Evolutionary conservation across 2,888 invertebrate genomes (phyloP), one percentile per base, ranked within the genome.

Genomic region (Leucophora obtusa): DNA sequence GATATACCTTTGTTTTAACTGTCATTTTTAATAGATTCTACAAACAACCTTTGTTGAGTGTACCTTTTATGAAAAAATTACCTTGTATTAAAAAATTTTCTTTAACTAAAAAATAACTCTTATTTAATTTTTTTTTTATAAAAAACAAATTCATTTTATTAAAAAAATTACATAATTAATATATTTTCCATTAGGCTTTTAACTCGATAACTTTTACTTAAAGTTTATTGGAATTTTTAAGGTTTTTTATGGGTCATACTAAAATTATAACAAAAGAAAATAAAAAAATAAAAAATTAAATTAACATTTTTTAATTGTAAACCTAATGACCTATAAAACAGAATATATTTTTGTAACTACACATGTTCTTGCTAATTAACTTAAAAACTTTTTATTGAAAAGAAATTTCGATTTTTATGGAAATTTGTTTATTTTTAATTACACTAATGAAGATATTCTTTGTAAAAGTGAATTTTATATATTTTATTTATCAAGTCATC

Each of bases 401-500:
- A 14, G 14, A 47, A 47, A 47, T 47, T 47, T 47, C 43, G 62
- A 71, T 62, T 43, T 62, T 71, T 51, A 63, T 8, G 71, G 54
- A 28, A 62, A 54, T 63, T 33, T 71, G 9, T 47, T 71, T 62
- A 38, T 54, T 71, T 56, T 43, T 47, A 38, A 47, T 18, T 28
- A 35, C 11, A 60, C 24, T 63, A 71, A 62, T 47, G 53, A 24
- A 54, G 62, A 33, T 47, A 71, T 71, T 54, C 62, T 28, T 62
- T 28, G 54, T 28, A 71, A 71, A 62, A 71, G 71, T 71, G 71
- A 71, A 54, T 71, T 71, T 62, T 50, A 24, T n/a, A n/a, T 11
- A 38, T 47, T 14, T n/a, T 47, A 7, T n/a, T 14, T n/a, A 47
- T 14, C 7, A 47, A 47, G 43, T 47, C 43, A 47, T 47, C 6